Base-by-base conservation (phyloP, 2,113 vertebrate genomes). In the Anseranas semipalmata region DNA sequence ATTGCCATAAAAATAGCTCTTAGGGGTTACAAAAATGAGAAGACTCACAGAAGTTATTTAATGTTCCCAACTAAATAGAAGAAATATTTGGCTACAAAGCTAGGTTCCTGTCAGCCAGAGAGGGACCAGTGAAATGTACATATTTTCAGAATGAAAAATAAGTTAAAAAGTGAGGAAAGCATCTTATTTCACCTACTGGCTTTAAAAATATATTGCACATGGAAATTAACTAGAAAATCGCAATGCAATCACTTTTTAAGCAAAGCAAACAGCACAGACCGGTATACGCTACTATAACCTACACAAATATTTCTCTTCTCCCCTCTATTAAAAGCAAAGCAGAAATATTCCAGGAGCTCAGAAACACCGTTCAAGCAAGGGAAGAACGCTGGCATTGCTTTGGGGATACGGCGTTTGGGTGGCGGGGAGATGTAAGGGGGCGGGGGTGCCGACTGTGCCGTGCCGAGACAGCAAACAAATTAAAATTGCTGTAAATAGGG, bases 1-100 rank as follows among this genome's bases (percentile, higher is more conserved):
- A 97, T 92, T 89, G 94, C 87, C 96, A 87, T 92, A 96, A 95
- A 94, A 96, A 92, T 43, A 88, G 85, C 83, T 95, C 95, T 93
- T 9, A 82, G 92, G 89, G 81, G 95, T 73, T 89, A 91, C 73
- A 89, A 74, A 96, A 95, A 93, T 55, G 72, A 84, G 65, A 79
- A 43, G 81, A 67, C 50, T 70, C 84, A 25, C 59, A 67, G 55
- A 91, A 96, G 32, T 92, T 91, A 79, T 30, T 70, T 71, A 50
- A 0, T 3, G 25, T 35, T 95, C 62, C 84, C 73, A 72, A 55
- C 62, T 75, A 89, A 79, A 76, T 0, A 82, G 39, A 46, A 92
- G 53, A 90, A 95, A 66, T 92, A 85, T 45, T 87, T 75, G 65
- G 30, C 70, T 75, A 33, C 41, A 55, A 81, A 87, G 55, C 72